phyloP scores from a whole-genome alignment of 2,888 invertebrate genomes.

The Phyllotreta cruciferae region DNA sequence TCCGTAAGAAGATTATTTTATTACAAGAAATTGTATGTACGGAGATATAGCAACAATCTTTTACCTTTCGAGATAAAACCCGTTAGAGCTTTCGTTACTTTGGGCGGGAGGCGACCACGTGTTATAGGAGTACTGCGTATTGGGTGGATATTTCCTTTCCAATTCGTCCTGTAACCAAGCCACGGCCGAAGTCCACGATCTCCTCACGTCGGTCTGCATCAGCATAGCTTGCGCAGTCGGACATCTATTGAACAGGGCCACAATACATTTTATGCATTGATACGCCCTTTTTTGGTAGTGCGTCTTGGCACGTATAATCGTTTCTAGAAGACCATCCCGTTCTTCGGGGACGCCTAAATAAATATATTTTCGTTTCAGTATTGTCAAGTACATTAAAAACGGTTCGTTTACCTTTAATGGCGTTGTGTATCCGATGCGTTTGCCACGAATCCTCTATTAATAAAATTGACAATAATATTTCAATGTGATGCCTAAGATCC shows the following conservation, averaged over 20 bases:
- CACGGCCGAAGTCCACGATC: slow-evolving; percentile 88
- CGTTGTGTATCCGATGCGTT: slow-evolving; percentile 90
- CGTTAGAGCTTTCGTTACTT: slow-evolving; percentile 94
- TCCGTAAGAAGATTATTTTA: not conserved
- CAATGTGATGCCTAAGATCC: slow-evolving; percentile 91
- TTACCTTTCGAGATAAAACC: slow-evolving; percentile 74
- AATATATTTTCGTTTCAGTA: not conserved
- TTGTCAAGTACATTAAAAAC: not conserved
- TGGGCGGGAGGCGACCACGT: slow-evolving; percentile 95
- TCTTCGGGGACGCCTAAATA: slow-evolving; percentile 74
- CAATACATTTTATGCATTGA: slow-evolving; percentile 96
- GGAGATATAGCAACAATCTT: no score
- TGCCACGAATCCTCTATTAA: slow-evolving; percentile 97
- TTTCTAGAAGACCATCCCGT: slow-evolving; percentile 91
- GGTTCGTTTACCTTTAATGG: slow-evolving; percentile 75
- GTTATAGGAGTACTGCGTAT: slow-evolving; percentile 82
- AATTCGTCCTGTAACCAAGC: slow-evolving; percentile 96
- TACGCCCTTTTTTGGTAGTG: slow-evolving; percentile 97
- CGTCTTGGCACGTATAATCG: slow-evolving; percentile 88
- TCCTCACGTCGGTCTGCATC: slow-evolving; percentile 76
- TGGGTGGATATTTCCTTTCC: slow-evolving; percentile 73
- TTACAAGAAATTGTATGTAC: no score
- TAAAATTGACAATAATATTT: slow-evolving; percentile 84
- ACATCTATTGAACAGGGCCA: slow-evolving; percentile 87
- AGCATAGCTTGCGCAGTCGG: slow-evolving; percentile 80